Evolutionary conservation across 2,797 vertebrate species (phyloP), one percentile per base, ranked within the genome.

Genomic region (Clamator glandarius): DNA sequence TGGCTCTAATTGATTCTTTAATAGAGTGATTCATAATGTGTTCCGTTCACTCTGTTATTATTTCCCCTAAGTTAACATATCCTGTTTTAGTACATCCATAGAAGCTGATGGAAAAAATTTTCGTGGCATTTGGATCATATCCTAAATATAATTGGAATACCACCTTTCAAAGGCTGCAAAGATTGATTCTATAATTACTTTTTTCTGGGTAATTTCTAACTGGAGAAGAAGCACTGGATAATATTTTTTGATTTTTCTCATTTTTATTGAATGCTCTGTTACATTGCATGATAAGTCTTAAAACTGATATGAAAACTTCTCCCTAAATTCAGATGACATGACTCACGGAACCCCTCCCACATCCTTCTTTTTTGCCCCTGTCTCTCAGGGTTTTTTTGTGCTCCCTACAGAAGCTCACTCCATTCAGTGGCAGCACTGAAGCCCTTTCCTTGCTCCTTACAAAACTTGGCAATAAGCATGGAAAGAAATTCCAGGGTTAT

Each of bases 11-110:
- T 84, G 93, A 87, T 77, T 90, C 61, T 89, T 89, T 77, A 94
- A 95, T 75, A 93, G 41, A 75, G 55, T 84, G 82, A 92, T 87
- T 89, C 89, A 75, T 62, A 93, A 85, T 8, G 29, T 89, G 66
- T 84, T 89, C 79, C 91, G 70, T 78, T 93, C 68, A 92, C 89
- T 95, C 14, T 89, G 51, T 81, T 95, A 80, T 58, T 95, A 87
- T 94, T 87, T 89, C 72, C 75, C 44, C 66, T 66, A 66, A 93
- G 93, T 92, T 93, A 93, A 93, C 82, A 87, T 41, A 95, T 95
- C 84, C 93, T 93, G 78, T 80, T 94, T 95, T 66, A 96, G 89
- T 87, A 89, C 73, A 78, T 59, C 48, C 73, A 95, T 55, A 0
- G 2, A 84, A 85, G 46, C 23, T 44, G 48, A 88, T 26, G 58